Percentiles rank a stretch among this genome's conserved stretches.
phyloP scores from a whole-genome alignment of 2,888 invertebrate genomes.

The Drosophila quasianomalipes region DNA sequence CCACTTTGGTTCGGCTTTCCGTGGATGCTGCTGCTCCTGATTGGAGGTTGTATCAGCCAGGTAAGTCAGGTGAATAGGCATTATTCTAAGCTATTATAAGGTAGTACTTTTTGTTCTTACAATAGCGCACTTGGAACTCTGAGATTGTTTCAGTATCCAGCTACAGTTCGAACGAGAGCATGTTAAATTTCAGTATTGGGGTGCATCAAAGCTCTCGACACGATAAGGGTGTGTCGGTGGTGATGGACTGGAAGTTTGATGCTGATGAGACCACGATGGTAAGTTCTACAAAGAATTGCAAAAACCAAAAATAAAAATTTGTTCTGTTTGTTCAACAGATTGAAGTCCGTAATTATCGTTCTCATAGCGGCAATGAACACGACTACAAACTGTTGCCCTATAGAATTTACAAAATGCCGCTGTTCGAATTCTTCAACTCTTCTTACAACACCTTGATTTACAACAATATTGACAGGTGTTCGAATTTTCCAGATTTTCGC shows the following conservation, averaged over 20 bases:
- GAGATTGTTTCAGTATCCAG: not conserved
- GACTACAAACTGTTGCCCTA: constrained; percentile 1
- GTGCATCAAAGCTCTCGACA: not conserved
- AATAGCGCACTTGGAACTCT: not conserved
- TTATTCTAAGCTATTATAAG: not conserved
- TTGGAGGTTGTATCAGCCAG: not conserved
- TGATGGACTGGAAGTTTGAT: not conserved
- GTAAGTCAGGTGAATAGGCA: not conserved
- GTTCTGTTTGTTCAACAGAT: not conserved
- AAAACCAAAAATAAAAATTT: not conserved
- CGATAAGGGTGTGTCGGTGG: not conserved
- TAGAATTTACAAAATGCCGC: not conserved
- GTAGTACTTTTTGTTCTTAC: not conserved
- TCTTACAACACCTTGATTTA: not conserved
- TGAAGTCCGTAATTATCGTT: not conserved
- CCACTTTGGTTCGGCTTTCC: not conserved
- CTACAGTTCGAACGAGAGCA: not conserved
- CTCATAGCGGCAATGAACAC: not conserved
- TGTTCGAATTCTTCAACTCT: not conserved
- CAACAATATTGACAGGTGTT: not conserved
- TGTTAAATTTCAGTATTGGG: not conserved
- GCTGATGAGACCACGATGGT: constrained; percentile 2
- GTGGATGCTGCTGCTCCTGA: not conserved
- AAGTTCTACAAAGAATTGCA: not conserved
- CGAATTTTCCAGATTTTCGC: not conserved